A percentile compares a stretch with the other conserved stretches of the same genome.
Conservation (phyloP, 2,113 vertebrate genomes). For the Clarias macrocephalus region DNA sequence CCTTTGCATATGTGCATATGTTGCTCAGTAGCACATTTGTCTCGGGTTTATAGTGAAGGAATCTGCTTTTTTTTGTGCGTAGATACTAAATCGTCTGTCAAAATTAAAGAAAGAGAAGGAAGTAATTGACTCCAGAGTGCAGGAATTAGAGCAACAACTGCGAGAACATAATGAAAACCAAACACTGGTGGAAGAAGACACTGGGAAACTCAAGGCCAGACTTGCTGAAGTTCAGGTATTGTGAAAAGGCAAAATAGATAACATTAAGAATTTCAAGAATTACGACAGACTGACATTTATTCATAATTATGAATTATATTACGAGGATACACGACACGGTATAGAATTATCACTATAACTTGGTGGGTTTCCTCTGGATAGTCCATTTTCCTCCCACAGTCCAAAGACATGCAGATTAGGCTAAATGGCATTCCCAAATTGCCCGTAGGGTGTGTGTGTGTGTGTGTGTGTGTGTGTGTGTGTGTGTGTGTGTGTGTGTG, state of each 20-base stretch:
- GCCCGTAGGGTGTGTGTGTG: no score
- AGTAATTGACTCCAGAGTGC: constrained; percentile 12
- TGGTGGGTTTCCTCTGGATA: no score
- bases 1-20: background rate
- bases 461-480: no score
- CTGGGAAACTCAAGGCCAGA: constrained; percentile 33
- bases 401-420: no score
- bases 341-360: no score
- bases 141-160: constrained; percentile 38
- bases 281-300: background rate
- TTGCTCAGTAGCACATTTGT: background rate
- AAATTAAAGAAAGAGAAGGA: constrained; percentile 36
- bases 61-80: background rate
- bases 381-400: no score
- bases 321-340: no score
- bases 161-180: constrained; percentile 27
- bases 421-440: no score
- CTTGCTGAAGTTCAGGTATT: constrained; percentile 48
- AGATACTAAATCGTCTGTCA: constrained; percentile 43
- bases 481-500: no score
- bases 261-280: background rate
- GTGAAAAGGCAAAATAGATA: background rate
- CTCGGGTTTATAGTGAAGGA: background rate
- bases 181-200: constrained; percentile 30
- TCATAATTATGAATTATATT: background rate